Evolutionary conservation across 2,113 vertebrate genomes (phyloP), one percentile per base, ranked within the genome.

Genomic region (Ptilorrhoa leucosticta): DNA sequence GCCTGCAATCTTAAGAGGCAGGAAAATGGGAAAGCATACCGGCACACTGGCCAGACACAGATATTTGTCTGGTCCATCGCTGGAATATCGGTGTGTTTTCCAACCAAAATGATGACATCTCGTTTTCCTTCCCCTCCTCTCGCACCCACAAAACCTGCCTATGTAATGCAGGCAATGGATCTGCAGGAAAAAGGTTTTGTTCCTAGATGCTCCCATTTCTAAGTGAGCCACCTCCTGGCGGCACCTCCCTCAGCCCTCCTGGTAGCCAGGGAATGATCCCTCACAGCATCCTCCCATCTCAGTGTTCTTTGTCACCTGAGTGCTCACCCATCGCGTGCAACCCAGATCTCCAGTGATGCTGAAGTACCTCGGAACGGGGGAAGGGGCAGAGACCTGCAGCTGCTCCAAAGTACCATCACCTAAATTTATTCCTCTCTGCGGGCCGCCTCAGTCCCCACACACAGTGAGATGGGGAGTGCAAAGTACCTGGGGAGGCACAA

Each of bases 311-410:
- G 64, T 20, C 35, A 11, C 45, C 50, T 8, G 56, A 75, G 73
- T 11, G 4, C 45, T 76, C 54, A 13, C 30, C 30, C 44, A 20
- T 23, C 0, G 0, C 9, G 1, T 35, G 42, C 40, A 54, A 35
- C 40, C 35, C 37, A 7, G 28, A 21, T 50, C n/a, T 42, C 15
- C 35, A 77, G 65, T 0, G 70, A 69, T 23, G 53, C 54, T 23
- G 15, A 56, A 54, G 37, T 3, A 6, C 8, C 27, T 50, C 4
- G 51, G 8, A 15, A 11, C 7, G 31, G 39, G 28, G 17, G 33
- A 83, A 71, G 30, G 37, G 37, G 15, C 51, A 76, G 40, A 61
- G 21, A 42, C 35, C 64, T 33, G 31, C 9, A n/a, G 48, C 63
- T 66, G 44, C 44, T 64, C 48, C 69, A 18, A 13, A 24, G 16